These are phyloP conservation scores for Metallyticus violacea DNA, from an alignment of 2,888 invertebrate genomes.

Conservation along the genomic window DNA sequence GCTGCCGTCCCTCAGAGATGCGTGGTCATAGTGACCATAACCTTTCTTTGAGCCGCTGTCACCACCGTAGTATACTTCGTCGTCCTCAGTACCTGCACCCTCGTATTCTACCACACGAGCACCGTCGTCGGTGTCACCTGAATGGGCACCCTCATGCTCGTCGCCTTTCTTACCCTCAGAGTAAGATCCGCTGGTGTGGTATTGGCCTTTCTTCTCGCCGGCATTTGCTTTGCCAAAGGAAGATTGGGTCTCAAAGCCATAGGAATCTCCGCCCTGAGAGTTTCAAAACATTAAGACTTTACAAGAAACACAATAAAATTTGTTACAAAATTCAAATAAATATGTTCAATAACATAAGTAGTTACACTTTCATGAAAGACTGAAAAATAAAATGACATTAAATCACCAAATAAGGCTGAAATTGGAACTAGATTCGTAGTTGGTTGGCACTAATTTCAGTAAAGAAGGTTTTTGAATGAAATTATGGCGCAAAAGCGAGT, in stretches of 20 bases:
- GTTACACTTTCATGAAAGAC: no score
- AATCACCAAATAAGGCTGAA: no score
- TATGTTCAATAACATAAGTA: no score
- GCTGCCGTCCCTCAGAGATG: not conserved
- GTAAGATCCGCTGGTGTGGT: constrained; percentile 39
- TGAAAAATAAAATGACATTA: no score
- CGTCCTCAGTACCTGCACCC: constrained; percentile 42
- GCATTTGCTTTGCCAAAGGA: constrained; percentile 56
- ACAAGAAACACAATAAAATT: no score
- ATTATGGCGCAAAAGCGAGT: no score
- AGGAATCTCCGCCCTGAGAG: constrained; percentile 59
- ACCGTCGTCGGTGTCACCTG: constrained; percentile 59
- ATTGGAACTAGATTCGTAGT: no score
- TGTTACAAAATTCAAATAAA: no score
- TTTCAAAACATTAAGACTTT: no score
- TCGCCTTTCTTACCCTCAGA: constrained; percentile 13
- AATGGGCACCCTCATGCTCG: constrained; percentile 18
- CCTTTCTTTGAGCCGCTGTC: constrained; percentile 35
- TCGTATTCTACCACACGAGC: constrained; percentile 44
- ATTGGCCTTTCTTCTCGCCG: constrained; percentile 40
- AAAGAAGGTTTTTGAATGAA: no score
- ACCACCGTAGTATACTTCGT: constrained; percentile 34
- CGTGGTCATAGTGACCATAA: constrained; percentile 25
- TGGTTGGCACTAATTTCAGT: no score
- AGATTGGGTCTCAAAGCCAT: constrained; percentile 66